Percentiles rank a stretch among this genome's conserved stretches.
Evolutionary conservation across 2,113 vertebrate genomes (phyloP).

Genomic region (Peromyscus polionotus): DNA sequence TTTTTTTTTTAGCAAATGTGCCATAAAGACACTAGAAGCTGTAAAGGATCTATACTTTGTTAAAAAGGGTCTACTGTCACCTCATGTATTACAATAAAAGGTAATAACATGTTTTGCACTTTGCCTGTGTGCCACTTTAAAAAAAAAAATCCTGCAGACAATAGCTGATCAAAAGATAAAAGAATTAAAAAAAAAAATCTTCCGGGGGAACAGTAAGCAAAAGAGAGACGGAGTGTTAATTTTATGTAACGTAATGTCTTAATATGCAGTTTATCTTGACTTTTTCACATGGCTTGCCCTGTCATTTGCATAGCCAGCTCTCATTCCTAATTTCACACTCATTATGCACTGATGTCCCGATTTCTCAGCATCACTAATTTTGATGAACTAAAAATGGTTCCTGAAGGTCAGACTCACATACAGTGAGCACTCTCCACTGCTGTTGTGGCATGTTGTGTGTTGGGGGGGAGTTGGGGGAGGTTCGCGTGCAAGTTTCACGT

Average conservation of each 20-base stretch:
- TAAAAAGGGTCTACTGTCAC: slow-evolving; percentile 90
- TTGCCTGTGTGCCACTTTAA: slow-evolving; percentile 84
- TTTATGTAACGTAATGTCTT: slow-evolving; percentile 94
- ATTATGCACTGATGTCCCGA: slow-evolving; percentile 98
- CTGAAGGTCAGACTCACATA: slow-evolving; percentile 94
- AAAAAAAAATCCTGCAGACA: slow-evolving; percentile 86
- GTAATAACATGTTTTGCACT: slow-evolving; percentile 92
- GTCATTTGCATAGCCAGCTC: slow-evolving; percentile 95
- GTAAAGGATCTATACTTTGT: slow-evolving; percentile 90
- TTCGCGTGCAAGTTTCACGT: slow-evolving; percentile 18
- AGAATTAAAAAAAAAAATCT: slow-evolving; percentile 80
- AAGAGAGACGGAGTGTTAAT: slow-evolving; percentile 92
- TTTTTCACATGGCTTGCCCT: slow-evolving; percentile 97
- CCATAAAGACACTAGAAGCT: slow-evolving; percentile 88
- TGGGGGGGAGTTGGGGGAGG: neutral
- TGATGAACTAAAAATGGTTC: slow-evolving; percentile 97
- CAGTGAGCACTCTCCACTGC: slow-evolving; percentile 68
- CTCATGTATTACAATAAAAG: slow-evolving; percentile 89
- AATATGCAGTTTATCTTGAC: slow-evolving; percentile 97
- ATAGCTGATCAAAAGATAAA: slow-evolving; percentile 91
- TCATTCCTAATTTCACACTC: slow-evolving; percentile 99
- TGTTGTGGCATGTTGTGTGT: slow-evolving; percentile 67
- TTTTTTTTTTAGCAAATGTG: slow-evolving; percentile 88
- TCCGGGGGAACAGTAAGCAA: slow-evolving; percentile 88
- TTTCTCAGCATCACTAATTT: slow-evolving; percentile 99